A percentile compares a stretch with the other conserved stretches of the same genome.
These are phyloP conservation scores for Accipiter cooperii DNA, from an alignment of 2,113 vertebrate species.

Conservation along the genomic window DNA sequence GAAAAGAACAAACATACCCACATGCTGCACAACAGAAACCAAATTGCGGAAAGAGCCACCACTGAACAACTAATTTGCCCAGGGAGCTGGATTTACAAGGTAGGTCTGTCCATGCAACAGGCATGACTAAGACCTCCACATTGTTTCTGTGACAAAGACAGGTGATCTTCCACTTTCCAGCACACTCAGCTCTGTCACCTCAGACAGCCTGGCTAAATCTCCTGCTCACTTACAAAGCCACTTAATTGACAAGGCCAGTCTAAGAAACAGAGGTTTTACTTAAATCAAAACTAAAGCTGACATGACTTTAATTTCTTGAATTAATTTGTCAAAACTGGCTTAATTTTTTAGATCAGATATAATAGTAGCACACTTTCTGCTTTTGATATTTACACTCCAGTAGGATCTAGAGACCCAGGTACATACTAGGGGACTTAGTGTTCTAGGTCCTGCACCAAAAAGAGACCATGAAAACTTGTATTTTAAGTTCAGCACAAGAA, in stretches of 20 bases:
- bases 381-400: background rate
- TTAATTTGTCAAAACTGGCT: background rate
- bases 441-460: background rate
- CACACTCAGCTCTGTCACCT: background rate
- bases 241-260: background rate
- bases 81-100: background rate
- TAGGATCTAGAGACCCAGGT: background rate
- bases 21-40: background rate
- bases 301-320: background rate
- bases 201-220: background rate
- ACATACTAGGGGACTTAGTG: background rate
- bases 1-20: constrained; percentile 33
- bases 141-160: background rate
- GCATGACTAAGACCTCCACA: background rate
- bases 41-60: background rate
- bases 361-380: background rate
- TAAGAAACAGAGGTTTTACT: background rate
- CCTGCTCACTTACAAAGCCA: background rate
- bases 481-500: background rate
- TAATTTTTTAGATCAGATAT: background rate
- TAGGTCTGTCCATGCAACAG: background rate
- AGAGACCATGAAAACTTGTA: background rate
- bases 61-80: background rate
- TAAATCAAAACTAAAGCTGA: background rate
- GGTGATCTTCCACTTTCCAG: background rate